Evolutionary conservation across 2,888 invertebrate species (phyloP), one percentile per base, ranked within the genome.

Genomic region (Cacoxenus indagator): DNA sequence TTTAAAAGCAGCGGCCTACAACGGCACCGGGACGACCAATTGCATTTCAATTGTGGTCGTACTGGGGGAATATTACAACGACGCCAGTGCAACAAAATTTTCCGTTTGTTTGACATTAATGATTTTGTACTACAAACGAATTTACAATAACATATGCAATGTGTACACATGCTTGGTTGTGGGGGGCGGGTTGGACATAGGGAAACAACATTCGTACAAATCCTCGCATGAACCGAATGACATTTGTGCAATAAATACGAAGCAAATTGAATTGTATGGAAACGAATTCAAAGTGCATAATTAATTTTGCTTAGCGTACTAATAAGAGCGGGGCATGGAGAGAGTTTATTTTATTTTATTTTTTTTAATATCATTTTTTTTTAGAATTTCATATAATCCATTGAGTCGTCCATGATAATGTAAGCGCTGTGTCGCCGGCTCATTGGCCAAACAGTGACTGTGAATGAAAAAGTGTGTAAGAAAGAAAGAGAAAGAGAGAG

Each of bases 371-470:
- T 31, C 9, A 2, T 37, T 19, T 62, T 65, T 29, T 54, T 19
- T 55, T 24, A 59, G 4, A n/a, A 22, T 22, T 71, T 81, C 71
- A 81, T 70, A 81, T 75, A 76, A 82, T 84, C 84, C 82, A 83
- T 83, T 62, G 78, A 78, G 71, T 84, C 79, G 78, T 85, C 85
- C 76, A 85, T 75, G 54, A 85, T 71, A 69, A 84, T 82, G 72
- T 86, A 86, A 73, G 78, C 78, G 72, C 84, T 85, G 70, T 84
- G 84, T 61, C 84, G 85, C 72, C 85, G 80, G 64, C 71, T 73
- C 68, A 78, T 57, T 65, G 78, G 78, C 85, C 85, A 86, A 78
- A 76, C 71, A 9, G 82, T 81, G 29, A 74, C 81, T 74, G 73
- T 68, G 61, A 61, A 51, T 55, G 14, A 19, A n/a, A 19, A n/a